Conservation (phyloP, 2,797 vertebrate genomes). For the Sarcophilus harrisii region DNA sequence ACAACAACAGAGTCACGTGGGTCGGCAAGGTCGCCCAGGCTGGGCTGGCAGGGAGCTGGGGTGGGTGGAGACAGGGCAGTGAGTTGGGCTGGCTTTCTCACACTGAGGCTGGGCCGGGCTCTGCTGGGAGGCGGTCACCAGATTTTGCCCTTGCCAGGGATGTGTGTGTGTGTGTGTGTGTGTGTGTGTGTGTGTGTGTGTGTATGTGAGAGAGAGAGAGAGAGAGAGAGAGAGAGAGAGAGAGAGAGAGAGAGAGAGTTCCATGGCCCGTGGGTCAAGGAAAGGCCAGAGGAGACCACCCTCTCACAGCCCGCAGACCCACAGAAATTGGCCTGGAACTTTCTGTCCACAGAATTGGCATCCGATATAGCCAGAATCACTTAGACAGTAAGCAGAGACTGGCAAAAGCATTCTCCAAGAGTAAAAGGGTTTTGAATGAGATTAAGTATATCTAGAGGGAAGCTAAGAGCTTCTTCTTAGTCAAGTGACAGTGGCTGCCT, state of each 20-base stretch:
- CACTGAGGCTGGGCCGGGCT: neutral
- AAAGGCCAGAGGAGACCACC: constrained; percentile 10
- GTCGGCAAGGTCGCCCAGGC: neutral
- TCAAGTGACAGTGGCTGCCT: neutral
- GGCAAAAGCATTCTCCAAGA: constrained; percentile 70
- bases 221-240: too few relatives aligned
- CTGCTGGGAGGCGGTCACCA: neutral
- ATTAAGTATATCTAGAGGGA: constrained; percentile 61
- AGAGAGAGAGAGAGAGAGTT: too few relatives aligned
- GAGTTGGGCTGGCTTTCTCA: neutral
- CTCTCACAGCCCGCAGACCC: neutral
- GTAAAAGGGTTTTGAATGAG: constrained; percentile 66
- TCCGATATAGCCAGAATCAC: constrained; percentile 47
- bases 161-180: neutral
- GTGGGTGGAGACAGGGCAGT: neutral
- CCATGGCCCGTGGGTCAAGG: neutral
- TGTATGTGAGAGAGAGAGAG: neutral
- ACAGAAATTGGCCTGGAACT: constrained; percentile 42
- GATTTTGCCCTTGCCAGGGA: neutral
- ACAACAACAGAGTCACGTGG: constrained; percentile 12
- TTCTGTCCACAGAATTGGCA: constrained; percentile 66
- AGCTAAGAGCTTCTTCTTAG: neutral
- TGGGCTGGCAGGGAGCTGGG: neutral
- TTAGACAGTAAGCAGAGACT: constrained; percentile 66
- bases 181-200: neutral